Evolutionary conservation across 2,797 vertebrate genomes (phyloP), one percentile per base, ranked within the genome.

Genomic region (Rachycentron canadum): DNA sequence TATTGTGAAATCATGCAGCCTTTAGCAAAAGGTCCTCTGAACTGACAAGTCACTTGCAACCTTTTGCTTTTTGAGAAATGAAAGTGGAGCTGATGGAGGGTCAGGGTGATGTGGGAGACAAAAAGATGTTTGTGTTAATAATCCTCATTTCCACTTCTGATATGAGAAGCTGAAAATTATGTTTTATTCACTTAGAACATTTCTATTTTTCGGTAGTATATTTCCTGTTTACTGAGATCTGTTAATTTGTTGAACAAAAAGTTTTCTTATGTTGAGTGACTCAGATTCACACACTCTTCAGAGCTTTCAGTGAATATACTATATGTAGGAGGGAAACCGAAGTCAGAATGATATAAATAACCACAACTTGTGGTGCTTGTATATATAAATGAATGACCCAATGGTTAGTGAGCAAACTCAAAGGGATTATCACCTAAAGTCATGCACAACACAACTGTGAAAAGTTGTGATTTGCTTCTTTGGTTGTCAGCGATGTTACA

Each of bases 11-110:
- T 67, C 21, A 13, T 28, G 40, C 21, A 9, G 43, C 36, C 60
- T 38, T n/a, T 10, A 63, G 61, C 68, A 66, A 58, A 26, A 59
- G 2, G n/a, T 25, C 52, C 32, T 34, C 47, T 49, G 36, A 71
- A 55, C 34, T 38, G 43, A 75, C 57, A 56, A 45, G 26, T 78
- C n/a, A 30, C 26, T 49, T 67, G 73, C 7, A 63, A 50, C 49
- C 58, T 68, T 60, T 49, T 19, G 34, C 25, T 43, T 43, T 36
- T 25, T 62, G n/a, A 74, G 38, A 34, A 53, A 13, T 32, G 2
- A 73, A 58, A 62, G 50, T 25, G 23, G 19, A 19, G 36, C 4
- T 8, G 50, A 30, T 14, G 38, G 14, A 8, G 32, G 47, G 34
- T 45, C 25, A 17, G 26, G 34, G 10, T 56, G 59, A 70, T 70